Conservation (phyloP, 1,140 invertebrate genomes). For the Magallana gigas region DNA sequence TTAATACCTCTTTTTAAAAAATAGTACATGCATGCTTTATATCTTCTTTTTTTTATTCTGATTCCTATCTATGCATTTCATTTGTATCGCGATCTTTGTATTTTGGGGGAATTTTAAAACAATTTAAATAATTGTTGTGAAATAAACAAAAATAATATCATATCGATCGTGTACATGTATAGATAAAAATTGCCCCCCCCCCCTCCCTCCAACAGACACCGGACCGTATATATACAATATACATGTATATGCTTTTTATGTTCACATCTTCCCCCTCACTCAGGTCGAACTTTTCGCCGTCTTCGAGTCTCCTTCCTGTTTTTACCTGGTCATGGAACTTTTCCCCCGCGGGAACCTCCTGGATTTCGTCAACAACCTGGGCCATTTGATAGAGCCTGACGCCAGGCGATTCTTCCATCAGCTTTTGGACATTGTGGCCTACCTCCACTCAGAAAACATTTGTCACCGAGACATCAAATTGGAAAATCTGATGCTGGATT, state of each 20-base stretch:
- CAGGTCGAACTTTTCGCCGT: conserved; percentile 77
- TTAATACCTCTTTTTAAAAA: neutral
- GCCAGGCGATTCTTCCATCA: conserved; percentile 84
- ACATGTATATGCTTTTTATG: neutral
- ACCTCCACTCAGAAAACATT: conserved; percentile 81
- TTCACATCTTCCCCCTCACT: neutral
- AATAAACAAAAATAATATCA: no score
- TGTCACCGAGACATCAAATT: conserved; percentile 82
- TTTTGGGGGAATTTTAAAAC: no score
- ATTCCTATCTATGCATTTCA: no score
- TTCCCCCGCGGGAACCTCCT: conserved; percentile 91
- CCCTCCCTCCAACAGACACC: no score
- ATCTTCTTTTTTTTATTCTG: neutral
- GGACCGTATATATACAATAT: no score
- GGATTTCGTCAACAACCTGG: conserved; percentile 83
- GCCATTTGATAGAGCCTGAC: conserved; percentile 61
- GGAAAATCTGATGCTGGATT: conserved; percentile 72
- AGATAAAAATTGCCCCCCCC: no score
- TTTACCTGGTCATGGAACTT: conserved; percentile 93
- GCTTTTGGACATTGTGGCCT: conserved; percentile 84
- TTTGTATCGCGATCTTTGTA: no score
- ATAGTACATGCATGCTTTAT: neutral
- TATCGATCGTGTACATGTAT: no score
- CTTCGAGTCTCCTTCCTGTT: conserved; percentile 80
- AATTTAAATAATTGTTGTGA: no score